These are phyloP conservation scores for Alentia gelatinosa DNA, from an alignment of 2,888 invertebrate genomes.

Conservation along the genomic window DNA sequence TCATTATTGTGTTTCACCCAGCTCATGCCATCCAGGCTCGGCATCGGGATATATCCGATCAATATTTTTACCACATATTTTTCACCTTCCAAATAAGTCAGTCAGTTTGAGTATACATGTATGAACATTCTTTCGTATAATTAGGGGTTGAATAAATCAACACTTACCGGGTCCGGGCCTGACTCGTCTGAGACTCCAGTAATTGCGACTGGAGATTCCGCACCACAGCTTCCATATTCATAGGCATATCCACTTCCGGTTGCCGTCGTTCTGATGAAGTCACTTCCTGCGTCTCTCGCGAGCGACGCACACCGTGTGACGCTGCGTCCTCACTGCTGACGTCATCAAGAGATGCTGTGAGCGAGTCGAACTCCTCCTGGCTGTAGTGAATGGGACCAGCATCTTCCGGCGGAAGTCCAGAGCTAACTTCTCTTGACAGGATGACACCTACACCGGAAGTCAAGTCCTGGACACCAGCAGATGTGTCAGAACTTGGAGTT, in stretches of 20 bases:
- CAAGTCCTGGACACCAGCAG: not conserved
- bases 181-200: slow-evolving; percentile 32
- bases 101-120: no score
- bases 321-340: not conserved
- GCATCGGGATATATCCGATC: no score
- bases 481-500: no score
- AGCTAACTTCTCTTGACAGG: slow-evolving; percentile 21
- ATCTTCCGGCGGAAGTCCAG: not conserved
- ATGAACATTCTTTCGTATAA: no score
- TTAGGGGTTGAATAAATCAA: no score
- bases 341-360: not conserved
- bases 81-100: no score
- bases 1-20: no score
- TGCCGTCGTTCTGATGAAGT: not conserved
- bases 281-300: not conserved
- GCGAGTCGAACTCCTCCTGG: slow-evolving; percentile 15
- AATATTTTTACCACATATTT: no score
- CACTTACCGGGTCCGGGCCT: slow-evolving; percentile 39
- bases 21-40: no score
- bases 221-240: slow-evolving; percentile 10
- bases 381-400: not conserved
- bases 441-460: not conserved
- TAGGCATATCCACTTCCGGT: not conserved
- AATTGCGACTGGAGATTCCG: slow-evolving; percentile 5
- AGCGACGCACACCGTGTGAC: not conserved